Evolutionary conservation across 2,888 invertebrate species (phyloP).

Genomic region (Xestia c-nigrum): DNA sequence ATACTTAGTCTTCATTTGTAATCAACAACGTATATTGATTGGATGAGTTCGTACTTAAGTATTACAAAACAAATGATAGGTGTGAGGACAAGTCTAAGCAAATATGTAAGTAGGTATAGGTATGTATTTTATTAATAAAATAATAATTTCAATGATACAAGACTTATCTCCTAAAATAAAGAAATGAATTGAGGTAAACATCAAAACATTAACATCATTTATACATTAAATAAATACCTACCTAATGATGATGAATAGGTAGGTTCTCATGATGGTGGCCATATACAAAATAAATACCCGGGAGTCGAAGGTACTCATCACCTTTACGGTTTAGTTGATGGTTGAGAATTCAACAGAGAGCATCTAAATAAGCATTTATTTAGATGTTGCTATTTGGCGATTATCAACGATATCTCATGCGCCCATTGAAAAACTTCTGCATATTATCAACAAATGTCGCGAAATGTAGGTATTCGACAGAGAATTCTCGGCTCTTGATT

Average conservation of each 20-base stretch:
- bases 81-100: not conserved
- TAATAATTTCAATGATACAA: not conserved
- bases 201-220: not conserved
- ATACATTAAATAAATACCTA: too few relatives aligned
- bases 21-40: not conserved
- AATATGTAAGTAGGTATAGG: not conserved
- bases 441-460: not conserved
- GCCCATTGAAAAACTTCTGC: not conserved
- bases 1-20: not conserved
- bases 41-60: not conserved
- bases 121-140: not conserved
- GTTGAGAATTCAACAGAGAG: not conserved
- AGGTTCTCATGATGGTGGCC: too few relatives aligned
- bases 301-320: not conserved
- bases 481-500: not conserved
- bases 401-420: not conserved
- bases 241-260: too few relatives aligned
- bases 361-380: not conserved
- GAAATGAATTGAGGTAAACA: not conserved
- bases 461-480: not conserved
- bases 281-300: not conserved
- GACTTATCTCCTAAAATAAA: not conserved
- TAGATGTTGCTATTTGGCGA: not conserved
- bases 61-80: not conserved
- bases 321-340: not conserved